Base-by-base conservation (phyloP, 2,797 vertebrate genomes). In the Acipenser transmontanus region DNA sequence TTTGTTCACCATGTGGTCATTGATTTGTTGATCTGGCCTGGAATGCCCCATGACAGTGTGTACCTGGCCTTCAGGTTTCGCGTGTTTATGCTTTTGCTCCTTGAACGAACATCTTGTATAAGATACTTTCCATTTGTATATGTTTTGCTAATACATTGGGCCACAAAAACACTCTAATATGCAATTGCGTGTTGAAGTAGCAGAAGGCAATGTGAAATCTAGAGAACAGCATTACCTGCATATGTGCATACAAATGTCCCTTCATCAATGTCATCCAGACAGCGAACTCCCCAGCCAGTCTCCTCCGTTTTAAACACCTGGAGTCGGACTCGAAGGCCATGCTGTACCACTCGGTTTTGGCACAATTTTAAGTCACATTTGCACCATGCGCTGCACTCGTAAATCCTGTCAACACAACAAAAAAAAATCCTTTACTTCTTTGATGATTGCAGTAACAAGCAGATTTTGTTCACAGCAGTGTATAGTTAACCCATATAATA, bases 201-300 rank as follows among this genome's bases (percentile, higher is more conserved):
- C 34, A 34, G 34, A 34, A 34, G 34, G 1, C 34, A 34, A 34
- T 34, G 3, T 34, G 34, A 34, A 34, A 34, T 4, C 2, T 34
- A 34, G 34, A 34, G 34, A 34, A 34, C 34, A 67, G 66, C 48
- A 77, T 80, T 85, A 93, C 96, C 96, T 89, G 96, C 89, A 2
- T 92, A 97, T 13, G 90, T 93, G 68, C 96, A 98, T 74, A 98
- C 79, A 61, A 97, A 98, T 0, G 94, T 98, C 10, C 96, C 96
- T 6, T 70, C 78, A 77, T 99, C 97, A 0, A 98, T 78, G 80
- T 98, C 95, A 48, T 99, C 95, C 0, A 91, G 86, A 77, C 95
- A 97, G 61, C 96, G 94, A 0, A 98, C 94, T 0, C 92, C 96
- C 96, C 96, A 98, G 67, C 92, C 94, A 0, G 87, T 86, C 69